Base-by-base conservation (phyloP, 1,140 invertebrate species). In the Laodelphax striatellus region DNA sequence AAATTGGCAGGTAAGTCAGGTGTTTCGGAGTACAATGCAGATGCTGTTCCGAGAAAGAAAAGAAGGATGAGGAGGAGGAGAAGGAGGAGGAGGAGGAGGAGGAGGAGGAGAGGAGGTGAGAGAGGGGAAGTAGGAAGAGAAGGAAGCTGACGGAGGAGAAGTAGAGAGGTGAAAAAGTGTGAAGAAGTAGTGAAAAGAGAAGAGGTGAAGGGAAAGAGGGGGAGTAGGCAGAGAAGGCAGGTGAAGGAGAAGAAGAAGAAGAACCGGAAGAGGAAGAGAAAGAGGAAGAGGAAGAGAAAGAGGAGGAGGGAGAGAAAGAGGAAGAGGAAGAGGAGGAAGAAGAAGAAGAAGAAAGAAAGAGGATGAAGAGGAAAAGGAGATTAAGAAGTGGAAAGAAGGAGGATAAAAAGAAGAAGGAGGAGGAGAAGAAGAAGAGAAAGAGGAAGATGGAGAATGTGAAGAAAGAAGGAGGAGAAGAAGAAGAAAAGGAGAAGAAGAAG, bases 301-400 rank as follows among this genome's bases (percentile, higher is more conserved):
- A 46, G 44, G 19, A 46, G 44, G 8, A 46, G 2, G 8, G 8
- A 8, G 2, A 46, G 44, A 46, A 46, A 8, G 8, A 46, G 44
- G 8, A 46, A 8, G 8, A 46, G 44, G 8, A 46, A 8, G 8
- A 46, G 44, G 8, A 46, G 44, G 8, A 46, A 8, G 6, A 21
- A n/a, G 38, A 58, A 61, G 55, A 59, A 58, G 55, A 61, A 58
- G 55, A 38, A 38, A 9, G 44, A 8, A 46, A 8, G 2, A 46
- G 44, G 8, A 2, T 2, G 8, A 46, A 8, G 6, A 28, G 24
- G 8, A 46, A 8, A 46, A 46, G 44, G 8, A 46, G 44, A 8
- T n/a, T n/a, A n/a, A n/a, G n/a, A n/a, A n/a, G n/a, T n/a, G n/a
- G n/a, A n/a, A n/a, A 8, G 44, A 46, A 8, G 44, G 8, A 46